Evolutionary conservation across 1,140 invertebrate genomes (phyloP).

Genomic region (Dreissena rostriformis): DNA sequence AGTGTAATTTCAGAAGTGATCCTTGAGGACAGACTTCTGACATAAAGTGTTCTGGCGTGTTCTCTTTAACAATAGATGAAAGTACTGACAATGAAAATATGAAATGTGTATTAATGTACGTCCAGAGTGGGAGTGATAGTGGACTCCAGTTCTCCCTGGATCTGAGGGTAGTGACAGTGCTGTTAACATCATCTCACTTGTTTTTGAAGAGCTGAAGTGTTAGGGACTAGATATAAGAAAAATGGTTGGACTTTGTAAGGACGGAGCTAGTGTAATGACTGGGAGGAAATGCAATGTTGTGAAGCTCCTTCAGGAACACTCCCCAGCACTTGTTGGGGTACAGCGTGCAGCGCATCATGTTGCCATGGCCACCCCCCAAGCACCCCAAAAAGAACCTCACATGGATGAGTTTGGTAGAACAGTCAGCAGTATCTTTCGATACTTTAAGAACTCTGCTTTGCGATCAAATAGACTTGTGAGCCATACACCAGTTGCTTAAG

Average conservation of each 20-base stretch:
- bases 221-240: slow-evolving; percentile 16
- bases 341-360: slow-evolving; percentile 16
- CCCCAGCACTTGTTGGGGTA: slow-evolving; percentile 6
- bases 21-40: slow-evolving; percentile 1
- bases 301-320: background rate
- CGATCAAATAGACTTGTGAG: slow-evolving; percentile 7
- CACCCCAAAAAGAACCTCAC: background rate
- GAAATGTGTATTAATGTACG: background rate
- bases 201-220: slow-evolving; percentile 8
- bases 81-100: background rate
- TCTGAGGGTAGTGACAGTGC: background rate
- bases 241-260: slow-evolving; percentile 33
- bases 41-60: background rate
- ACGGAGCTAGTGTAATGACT: slow-evolving; percentile 28
- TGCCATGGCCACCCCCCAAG: slow-evolving; percentile 2
- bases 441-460: slow-evolving; percentile 26
- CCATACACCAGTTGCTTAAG: slow-evolving; percentile 6
- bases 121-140: background rate
- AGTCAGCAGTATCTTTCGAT: slow-evolving; percentile 11
- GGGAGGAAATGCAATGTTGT: slow-evolving; percentile 24
- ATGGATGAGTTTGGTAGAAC: slow-evolving; percentile 25
- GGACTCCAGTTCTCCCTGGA: no score
- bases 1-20: background rate
- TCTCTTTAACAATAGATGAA: slow-evolving; percentile 10
- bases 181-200: slow-evolving; percentile 3